A percentile compares a stretch with the other conserved stretches of the same genome.
These are phyloP conservation scores for Chaetops frenatus DNA, from an alignment of 2,113 vertebrate genomes.

Conservation along the genomic window DNA sequence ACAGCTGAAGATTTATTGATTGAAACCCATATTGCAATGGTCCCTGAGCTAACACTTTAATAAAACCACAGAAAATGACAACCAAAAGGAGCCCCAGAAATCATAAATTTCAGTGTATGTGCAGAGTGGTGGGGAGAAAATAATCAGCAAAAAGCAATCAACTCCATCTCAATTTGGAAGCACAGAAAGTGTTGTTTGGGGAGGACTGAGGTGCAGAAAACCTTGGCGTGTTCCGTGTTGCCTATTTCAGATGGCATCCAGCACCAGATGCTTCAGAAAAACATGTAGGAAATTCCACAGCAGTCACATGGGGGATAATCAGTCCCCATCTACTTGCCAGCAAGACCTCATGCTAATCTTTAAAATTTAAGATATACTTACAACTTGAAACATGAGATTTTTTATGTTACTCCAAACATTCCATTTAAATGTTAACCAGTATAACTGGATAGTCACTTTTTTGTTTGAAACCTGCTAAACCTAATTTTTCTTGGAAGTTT, in stretches of 20 bases:
- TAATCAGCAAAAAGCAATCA: not conserved
- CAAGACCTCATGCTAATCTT: conserved; percentile 26
- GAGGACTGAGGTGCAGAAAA: not conserved
- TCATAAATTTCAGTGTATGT: not conserved
- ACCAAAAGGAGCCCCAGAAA: not conserved
- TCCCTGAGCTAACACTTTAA: not conserved
- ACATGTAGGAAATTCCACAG: conserved; percentile 33
- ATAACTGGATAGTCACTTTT: not conserved
- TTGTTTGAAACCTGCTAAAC: not conserved
- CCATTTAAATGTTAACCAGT: not conserved
- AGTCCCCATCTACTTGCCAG: conserved; percentile 9
- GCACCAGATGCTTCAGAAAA: conserved; percentile 10
- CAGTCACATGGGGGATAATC: conserved; percentile 27
- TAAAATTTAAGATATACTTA: conserved; percentile 27
- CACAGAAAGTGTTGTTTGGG: not conserved
- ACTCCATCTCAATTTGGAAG: not conserved
- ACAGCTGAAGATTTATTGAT: conserved; percentile 4
- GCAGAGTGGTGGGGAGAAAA: not conserved
- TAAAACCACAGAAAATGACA: not conserved
- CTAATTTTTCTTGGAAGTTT: not conserved
- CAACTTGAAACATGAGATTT: not conserved
- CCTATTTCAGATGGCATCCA: conserved; percentile 12
- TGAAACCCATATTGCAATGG: not conserved
- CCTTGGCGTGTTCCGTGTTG: not conserved
- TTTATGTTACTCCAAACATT: not conserved